Evolutionary conservation across 2,888 invertebrate genomes (phyloP).

Genomic region (Eristalinus sepulchralis): DNA sequence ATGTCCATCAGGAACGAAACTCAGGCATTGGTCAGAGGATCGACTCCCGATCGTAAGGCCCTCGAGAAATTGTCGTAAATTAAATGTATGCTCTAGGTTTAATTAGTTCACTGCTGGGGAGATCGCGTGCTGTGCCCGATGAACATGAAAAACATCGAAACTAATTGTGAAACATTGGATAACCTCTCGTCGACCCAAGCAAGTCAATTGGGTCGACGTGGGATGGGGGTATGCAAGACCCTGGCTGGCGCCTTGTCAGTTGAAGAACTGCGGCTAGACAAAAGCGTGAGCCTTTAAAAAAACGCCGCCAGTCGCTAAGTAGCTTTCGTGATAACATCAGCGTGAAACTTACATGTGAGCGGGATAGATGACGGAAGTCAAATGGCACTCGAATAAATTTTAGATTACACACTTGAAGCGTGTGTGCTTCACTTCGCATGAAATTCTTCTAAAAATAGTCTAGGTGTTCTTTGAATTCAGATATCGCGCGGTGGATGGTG

Average conservation of each 20-base stretch:
- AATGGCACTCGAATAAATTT: slow-evolving; percentile 22
- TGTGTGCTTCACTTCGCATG: background rate
- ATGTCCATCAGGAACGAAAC: slow-evolving; percentile 29
- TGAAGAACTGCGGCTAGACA: background rate
- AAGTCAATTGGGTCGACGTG: background rate
- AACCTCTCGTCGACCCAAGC: slow-evolving; percentile 13
- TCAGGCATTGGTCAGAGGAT: background rate
- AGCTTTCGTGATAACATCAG: slow-evolving; percentile 6
- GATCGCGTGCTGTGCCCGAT: slow-evolving; percentile 41
- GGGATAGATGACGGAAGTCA: slow-evolving; percentile 3
- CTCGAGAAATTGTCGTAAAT: slow-evolving; percentile 20
- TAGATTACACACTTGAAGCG: slow-evolving; percentile 19
- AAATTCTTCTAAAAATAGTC: background rate
- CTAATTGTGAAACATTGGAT: slow-evolving; percentile 19
- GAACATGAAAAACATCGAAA: slow-evolving; percentile 2
- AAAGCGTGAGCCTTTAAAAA: background rate
- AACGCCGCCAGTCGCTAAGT: background rate
- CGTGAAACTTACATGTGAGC: background rate
- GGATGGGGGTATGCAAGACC: background rate
- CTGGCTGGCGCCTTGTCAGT: background rate
- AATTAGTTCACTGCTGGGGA: slow-evolving; percentile 31
- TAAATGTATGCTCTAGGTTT: slow-evolving; percentile 17
- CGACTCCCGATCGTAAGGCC: background rate
- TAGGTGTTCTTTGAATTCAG: background rate
- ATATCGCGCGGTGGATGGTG: background rate